Conservation (phyloP, 2,888 invertebrate genomes). For the Philereme vetulata region DNA sequence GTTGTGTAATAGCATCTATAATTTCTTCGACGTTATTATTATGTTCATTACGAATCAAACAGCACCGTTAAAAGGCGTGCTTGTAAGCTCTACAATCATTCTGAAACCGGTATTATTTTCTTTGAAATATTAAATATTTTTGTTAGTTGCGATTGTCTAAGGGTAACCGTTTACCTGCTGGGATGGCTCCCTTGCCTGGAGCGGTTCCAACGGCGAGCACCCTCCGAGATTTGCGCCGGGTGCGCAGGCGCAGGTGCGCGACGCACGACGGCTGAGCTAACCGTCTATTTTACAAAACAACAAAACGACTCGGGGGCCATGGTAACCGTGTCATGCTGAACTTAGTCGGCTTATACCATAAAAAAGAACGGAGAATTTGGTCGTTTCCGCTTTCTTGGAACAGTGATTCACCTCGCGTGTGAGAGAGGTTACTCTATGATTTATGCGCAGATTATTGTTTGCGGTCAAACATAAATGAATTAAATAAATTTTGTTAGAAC, state of each 20-base stretch:
- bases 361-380: slow-evolving; percentile 75
- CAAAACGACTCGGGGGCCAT: slow-evolving; percentile 51
- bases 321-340: slow-evolving; percentile 53
- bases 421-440: slow-evolving; percentile 62
- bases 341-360: slow-evolving; percentile 64
- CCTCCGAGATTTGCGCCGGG: slow-evolving; percentile 78
- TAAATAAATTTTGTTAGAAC: slow-evolving; percentile 60
- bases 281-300: slow-evolving; percentile 66
- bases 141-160: slow-evolving; percentile 43
- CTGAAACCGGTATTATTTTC: slow-evolving; percentile 51
- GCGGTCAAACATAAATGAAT: slow-evolving; percentile 64
- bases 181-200: slow-evolving; percentile 48
- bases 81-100: slow-evolving; percentile 22
- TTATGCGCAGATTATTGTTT: slow-evolving; percentile 69
- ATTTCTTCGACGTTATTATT: slow-evolving; percentile 42
- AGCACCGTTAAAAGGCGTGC: slow-evolving; percentile 37
- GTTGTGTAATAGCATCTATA: slow-evolving; percentile 48
- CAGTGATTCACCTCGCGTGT: slow-evolving; percentile 78
- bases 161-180: slow-evolving; percentile 74
- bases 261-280: slow-evolving; percentile 64
- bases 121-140: slow-evolving; percentile 46
- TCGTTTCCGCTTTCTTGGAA: slow-evolving; percentile 81
- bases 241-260: slow-evolving; percentile 75
- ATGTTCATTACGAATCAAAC: slow-evolving; percentile 46
- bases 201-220: slow-evolving; percentile 52